A percentile compares a stretch with the other conserved stretches of the same genome.
These are phyloP conservation scores for Drosophila nigritarsus DNA, from an alignment of 2,888 invertebrate genomes.

Conservation along the genomic window DNA sequence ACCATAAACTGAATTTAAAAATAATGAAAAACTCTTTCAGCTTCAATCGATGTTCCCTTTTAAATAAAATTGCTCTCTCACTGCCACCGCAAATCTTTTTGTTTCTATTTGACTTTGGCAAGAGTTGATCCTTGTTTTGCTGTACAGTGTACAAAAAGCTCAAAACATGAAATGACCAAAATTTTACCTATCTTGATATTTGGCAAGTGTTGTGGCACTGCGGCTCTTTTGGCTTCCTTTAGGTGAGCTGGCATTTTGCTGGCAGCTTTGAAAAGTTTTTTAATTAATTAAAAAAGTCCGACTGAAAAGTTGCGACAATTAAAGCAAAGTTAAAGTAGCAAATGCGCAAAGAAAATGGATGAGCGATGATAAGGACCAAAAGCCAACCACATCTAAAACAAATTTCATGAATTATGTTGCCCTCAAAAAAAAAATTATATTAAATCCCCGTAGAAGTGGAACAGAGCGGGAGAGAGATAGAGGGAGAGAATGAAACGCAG, in stretches of 20 bases:
- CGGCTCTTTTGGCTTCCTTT: conserved; percentile 21
- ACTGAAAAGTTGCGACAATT: conserved; percentile 71
- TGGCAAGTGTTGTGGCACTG: conserved; percentile 12
- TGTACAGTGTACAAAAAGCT: conserved; percentile 1
- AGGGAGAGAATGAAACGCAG: conserved; percentile 26
- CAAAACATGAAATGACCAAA: conserved; percentile 51
- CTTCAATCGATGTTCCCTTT: conserved; percentile 24
- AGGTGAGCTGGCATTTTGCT: conserved; percentile 58
- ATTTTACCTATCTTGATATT: conserved; percentile 33
- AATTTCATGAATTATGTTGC: conserved; percentile 58
- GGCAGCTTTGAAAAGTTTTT: conserved; percentile 65
- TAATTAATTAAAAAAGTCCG: conserved; percentile 73
- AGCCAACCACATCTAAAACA: conserved; percentile 64
- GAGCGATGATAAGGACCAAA: conserved; percentile 27
- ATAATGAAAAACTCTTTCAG: background rate
- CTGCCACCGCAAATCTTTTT: conserved; percentile 59
- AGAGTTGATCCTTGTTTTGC: conserved; percentile 57
- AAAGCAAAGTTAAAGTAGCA: conserved; percentile 64
- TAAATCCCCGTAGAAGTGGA: conserved; percentile 50
- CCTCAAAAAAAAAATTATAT: conserved; percentile 53
- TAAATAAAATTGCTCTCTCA: conserved; percentile 42
- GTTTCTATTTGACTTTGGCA: conserved; percentile 58
- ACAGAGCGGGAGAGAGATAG: background rate
- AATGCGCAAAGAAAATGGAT: conserved; percentile 32
- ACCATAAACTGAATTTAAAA: background rate